Evolutionary conservation across 1,140 invertebrate genomes (phyloP), one percentile per base, ranked within the genome.

Genomic region (Drosophila subpulchrella): DNA sequence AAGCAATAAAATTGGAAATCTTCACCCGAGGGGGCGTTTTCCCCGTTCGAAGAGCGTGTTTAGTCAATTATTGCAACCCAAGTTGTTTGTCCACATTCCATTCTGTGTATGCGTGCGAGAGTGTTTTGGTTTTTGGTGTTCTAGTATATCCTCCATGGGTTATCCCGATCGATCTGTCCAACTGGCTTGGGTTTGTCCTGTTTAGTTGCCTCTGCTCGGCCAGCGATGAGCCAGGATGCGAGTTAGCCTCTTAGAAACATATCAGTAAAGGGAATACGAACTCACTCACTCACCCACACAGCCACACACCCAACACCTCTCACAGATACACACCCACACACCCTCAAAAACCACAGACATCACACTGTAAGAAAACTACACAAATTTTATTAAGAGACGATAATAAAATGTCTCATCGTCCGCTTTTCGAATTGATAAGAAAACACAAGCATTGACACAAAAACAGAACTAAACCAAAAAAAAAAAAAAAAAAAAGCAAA

Each of bases 181-280:
- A 39, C 62, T 38, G 42, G 63, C 63, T 66, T 67, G 24, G 17
- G 36, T 50, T 72, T 41, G 42, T 71, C 59, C 53, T 71, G 66
- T 48, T 70, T 36, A 57, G 65, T 56, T 70, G 53, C 63, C 41
- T 56, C n/a, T 65, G 58, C 41, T 42, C 41, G 41, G 41, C 41
- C 41, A 62, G 44, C 42, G 73, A 78, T 74, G 60, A 76, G 81
- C 71, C 81, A 81, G 72, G 82, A 90, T 81, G 85, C 85, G 71
- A 90, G 76, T 84, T 85, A 89, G 84, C 84, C 84, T 89, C 84
- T 90, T 89, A 89, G 84, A 89, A 85, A 89, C 84, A 89, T 89
- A 89, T 89, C 84, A 89, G 74, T 67, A 75, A 84, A 67, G 73
- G 59, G 65, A 89, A 78, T 79, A 83, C 67, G 60, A 86, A 66